These are phyloP conservation scores for Papilio aristodemus DNA, from an alignment of 1,140 invertebrate species.

Conservation along the genomic window DNA sequence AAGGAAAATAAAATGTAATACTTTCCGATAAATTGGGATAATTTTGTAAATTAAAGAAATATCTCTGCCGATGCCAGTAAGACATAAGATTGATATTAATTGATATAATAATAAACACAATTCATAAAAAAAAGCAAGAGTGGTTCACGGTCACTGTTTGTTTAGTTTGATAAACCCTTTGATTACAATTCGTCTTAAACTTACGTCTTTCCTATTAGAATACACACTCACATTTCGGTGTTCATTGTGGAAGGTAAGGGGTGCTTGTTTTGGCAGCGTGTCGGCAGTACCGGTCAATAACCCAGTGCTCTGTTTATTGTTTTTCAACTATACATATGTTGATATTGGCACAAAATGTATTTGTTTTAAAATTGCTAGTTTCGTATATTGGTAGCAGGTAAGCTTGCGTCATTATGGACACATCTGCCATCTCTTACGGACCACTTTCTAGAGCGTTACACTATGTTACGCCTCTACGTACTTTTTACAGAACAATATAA, in stretches of 20 bases:
- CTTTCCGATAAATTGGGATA: too few relatives aligned
- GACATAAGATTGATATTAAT: too few relatives aligned
- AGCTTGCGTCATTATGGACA: slow-evolving; percentile 53
- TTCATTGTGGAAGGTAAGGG: slow-evolving; percentile 61
- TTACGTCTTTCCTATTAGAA: slow-evolving; percentile 6
- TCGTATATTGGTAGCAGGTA: slow-evolving; percentile 53
- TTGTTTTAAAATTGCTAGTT: slow-evolving; percentile 72
- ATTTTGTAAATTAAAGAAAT: too few relatives aligned
- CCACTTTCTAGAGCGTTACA: neutral
- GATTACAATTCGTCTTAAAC: neutral
- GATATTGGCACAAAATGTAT: slow-evolving; percentile 73
- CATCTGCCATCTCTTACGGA: slow-evolving; percentile 33
- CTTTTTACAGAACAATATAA: slow-evolving; percentile 20
- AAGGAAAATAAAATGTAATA: too few relatives aligned
- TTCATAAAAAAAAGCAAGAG: neutral
- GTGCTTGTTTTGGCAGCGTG: slow-evolving; percentile 73
- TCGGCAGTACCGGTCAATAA: slow-evolving; percentile 63
- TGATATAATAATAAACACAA: too few relatives aligned
- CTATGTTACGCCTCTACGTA: slow-evolving; percentile 7
- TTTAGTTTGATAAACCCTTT: neutral
- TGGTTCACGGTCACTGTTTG: neutral
- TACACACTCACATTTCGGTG: slow-evolving; percentile 35
- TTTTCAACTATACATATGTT: slow-evolving; percentile 70
- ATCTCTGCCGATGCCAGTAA: too few relatives aligned
- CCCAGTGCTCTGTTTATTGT: slow-evolving; percentile 69